A percentile compares a stretch with the other conserved stretches of the same genome.
phyloP scores from a whole-genome alignment of 2,888 invertebrate species.

The Yponomeuta malinellus region DNA sequence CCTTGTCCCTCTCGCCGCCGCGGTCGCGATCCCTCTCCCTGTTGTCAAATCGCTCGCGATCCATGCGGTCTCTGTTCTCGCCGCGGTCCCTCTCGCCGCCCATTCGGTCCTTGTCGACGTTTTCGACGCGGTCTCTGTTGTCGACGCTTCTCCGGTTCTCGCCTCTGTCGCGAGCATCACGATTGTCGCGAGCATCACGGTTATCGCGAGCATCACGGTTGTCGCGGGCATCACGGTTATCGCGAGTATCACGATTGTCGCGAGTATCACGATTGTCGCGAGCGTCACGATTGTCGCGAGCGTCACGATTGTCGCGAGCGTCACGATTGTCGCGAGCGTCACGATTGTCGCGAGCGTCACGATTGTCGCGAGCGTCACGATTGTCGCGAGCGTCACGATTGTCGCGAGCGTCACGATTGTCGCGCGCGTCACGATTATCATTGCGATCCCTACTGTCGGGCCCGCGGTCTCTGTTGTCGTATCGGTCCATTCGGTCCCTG shows the following conservation, averaged over 20 bases:
- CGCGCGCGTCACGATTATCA: conserved; percentile 29
- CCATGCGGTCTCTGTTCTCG: conserved; percentile 33
- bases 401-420: conserved; percentile 20
- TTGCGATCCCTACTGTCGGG: conserved; percentile 30
- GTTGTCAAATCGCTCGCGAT: conserved; percentile 43
- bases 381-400: conserved; percentile 20
- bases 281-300: conserved; percentile 17
- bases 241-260: conserved; percentile 36
- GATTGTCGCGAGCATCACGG: conserved; percentile 60
- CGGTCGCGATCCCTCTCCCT: conserved; percentile 40
- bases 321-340: conserved; percentile 25
- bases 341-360: conserved; percentile 34
- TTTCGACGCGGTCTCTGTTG: conserved; percentile 37
- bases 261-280: conserved; percentile 21
- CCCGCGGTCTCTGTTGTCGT: conserved; percentile 38
- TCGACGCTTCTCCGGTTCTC: conserved; percentile 38
- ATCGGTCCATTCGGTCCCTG: conserved; percentile 19
- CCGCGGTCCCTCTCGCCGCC: conserved; percentile 24
- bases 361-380: conserved; percentile 27
- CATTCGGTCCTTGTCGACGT: conserved; percentile 41
- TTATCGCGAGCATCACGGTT: conserved; percentile 49
- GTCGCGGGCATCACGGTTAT: conserved; percentile 30
- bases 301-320: conserved; percentile 16
- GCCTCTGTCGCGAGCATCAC: conserved; percentile 42
- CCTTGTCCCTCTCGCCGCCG: conserved; percentile 35